phyloP scores from a whole-genome alignment of 2,797 vertebrate species.

The Cygnus olor region DNA sequence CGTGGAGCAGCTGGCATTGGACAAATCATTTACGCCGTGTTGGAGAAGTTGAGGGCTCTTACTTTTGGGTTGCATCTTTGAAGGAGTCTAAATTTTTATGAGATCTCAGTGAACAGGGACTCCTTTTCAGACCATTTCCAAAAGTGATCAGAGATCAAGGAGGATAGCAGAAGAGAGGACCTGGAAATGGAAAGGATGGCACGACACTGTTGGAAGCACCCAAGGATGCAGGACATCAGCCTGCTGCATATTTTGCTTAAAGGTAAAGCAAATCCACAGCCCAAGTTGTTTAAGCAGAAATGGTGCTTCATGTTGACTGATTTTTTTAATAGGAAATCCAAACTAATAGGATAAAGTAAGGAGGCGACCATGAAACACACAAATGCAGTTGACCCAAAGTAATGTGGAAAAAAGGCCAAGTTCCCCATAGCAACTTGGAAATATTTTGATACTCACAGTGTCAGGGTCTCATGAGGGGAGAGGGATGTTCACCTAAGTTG shows the following conservation, averaged over 20 bases:
- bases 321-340: neutral
- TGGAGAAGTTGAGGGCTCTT: neutral
- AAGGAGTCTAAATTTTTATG: neutral
- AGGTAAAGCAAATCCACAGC: neutral
- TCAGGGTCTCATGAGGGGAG: neutral
- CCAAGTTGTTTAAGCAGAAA: neutral
- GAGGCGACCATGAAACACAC: neutral
- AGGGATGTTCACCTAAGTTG: rapidly evolving
- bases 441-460: neutral
- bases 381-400: neutral
- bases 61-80: neutral
- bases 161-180: neutral
- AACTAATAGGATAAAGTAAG: neutral
- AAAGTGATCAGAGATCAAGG: neutral
- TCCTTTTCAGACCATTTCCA: neutral
- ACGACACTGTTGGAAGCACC: neutral
- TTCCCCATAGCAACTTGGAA: neutral
- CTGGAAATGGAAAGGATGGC: neutral
- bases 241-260: neutral
- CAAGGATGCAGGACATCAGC: neutral
- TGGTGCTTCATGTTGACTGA: neutral
- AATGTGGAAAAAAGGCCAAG: neutral
- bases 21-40: neutral
- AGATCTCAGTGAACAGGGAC: neutral
- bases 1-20: neutral